Base-by-base conservation (phyloP, 2,888 invertebrate species). In the Pheosia tremula region DNA sequence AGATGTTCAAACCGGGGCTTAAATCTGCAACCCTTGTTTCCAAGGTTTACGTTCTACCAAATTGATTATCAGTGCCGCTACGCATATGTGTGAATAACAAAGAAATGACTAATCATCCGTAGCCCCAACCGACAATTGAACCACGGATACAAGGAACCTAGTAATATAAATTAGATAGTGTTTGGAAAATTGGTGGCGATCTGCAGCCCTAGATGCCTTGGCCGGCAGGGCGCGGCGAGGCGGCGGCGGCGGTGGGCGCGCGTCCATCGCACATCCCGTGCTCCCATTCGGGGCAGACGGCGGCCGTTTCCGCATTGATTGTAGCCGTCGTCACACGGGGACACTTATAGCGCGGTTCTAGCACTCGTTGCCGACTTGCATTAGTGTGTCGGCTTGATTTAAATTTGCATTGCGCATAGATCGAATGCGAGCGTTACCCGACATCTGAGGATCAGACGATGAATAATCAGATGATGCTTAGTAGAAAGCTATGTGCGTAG, bases 291-390 rank as follows among this genome's bases (percentile, higher is more conserved):
- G 77, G 74, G 82, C 81, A 84, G 83, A 85, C 85, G 77, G 73
- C 76, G 78, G 74, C 71, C 76, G 84, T 81, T 93, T 93, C 93
- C 93, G 93, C 93, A 93, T 93, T 92, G 91, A 87, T 86, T 81
- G 82, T 81, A 78, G 77, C 79, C 86, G 80, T 86, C 90, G 92
- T 90, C 91, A 89, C 86, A 78, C 81, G 69, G 74, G 81, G 87
- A 91, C 83, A 84, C 80, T 82, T 85, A 87, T 86, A 88, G 91
- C 79, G 89, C 79, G 77, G 87, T 77, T 82, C 79, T 69, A 76
- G 69, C 80, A 74, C 69, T 75, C 68, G 67, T 69, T 68, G 64
- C 66, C 57, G 60, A 72, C 66, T 71, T 69, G 65, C 61, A 70
- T 66, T 72, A 63, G 66, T 73, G 67, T 73, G 74, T 68, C 67